Evolutionary conservation across 2,113 vertebrate species (phyloP).

Genomic region (Prunella fulvescens): DNA sequence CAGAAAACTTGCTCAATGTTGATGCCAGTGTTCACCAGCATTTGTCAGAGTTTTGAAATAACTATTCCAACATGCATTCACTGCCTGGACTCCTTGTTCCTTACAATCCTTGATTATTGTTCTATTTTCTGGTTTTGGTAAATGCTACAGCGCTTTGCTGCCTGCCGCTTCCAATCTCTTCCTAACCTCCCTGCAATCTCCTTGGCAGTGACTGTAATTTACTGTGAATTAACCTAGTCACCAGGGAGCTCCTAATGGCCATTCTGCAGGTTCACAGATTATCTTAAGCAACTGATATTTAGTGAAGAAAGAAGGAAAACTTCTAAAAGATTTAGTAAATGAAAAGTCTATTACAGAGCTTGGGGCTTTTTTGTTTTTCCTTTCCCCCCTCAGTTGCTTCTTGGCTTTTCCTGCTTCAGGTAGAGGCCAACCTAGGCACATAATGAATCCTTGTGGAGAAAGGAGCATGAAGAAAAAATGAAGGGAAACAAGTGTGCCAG

Average conservation of each 20-base stretch:
- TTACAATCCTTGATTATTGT: slow-evolving; percentile 37
- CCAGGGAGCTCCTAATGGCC: slow-evolving; percentile 67
- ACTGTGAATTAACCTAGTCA: slow-evolving; percentile 68
- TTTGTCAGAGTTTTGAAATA: neutral
- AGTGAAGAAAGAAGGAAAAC: slow-evolving; percentile 58
- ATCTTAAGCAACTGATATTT: slow-evolving; percentile 67
- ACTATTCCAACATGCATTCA: neutral
- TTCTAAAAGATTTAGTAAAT: slow-evolving; percentile 59
- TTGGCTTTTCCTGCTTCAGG: neutral
- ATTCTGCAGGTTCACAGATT: slow-evolving; percentile 55
- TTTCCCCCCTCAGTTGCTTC: neutral
- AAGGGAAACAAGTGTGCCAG: neutral
- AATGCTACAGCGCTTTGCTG: slow-evolving; percentile 43
- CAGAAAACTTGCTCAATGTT: neutral
- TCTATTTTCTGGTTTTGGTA: slow-evolving; percentile 40
- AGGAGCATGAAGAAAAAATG: neutral
- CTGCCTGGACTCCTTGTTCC: neutral
- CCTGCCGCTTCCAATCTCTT: slow-evolving; percentile 23
- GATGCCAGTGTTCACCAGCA: neutral
- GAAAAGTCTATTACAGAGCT: slow-evolving; percentile 52
- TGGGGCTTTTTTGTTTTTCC: neutral
- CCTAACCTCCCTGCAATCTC: slow-evolving; percentile 55
- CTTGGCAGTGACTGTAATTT: slow-evolving; percentile 69
- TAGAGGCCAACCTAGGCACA: neutral
- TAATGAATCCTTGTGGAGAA: neutral